Evolutionary conservation across 2,113 vertebrate species (phyloP).

Genomic region (Stigmatopora argus): DNA sequence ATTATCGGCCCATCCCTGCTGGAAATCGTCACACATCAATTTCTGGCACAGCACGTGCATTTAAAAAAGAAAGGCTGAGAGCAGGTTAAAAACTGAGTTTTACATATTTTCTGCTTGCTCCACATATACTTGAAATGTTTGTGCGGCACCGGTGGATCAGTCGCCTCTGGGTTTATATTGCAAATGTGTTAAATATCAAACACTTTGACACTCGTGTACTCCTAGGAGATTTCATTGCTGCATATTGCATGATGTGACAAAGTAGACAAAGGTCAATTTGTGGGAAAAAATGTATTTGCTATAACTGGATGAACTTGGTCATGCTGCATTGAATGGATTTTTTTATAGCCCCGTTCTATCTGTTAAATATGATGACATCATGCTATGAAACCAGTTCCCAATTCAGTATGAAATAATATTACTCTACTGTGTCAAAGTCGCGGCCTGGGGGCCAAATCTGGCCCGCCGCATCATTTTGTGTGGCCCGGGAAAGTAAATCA

Average conservation of each 20-base stretch:
- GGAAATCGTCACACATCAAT: slow-evolving; percentile 17
- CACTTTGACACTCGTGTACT: slow-evolving; percentile 10
- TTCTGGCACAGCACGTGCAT: slow-evolving; percentile 14
- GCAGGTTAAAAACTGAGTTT: slow-evolving; percentile 27
- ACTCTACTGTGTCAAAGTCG: background rate
- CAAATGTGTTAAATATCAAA: slow-evolving; percentile 34
- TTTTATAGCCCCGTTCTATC: background rate
- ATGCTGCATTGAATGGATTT: slow-evolving; percentile 5
- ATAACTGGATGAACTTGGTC: background rate
- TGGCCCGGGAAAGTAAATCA: no score
- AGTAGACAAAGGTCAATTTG: slow-evolving; percentile 18
- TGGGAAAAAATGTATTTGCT: background rate
- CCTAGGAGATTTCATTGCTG: background rate
- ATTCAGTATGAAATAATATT: slow-evolving; percentile 4
- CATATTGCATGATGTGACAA: slow-evolving; percentile 19
- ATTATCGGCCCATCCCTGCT: slow-evolving; percentile 5
- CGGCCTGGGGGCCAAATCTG: no score
- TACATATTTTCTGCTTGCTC: slow-evolving; percentile 14
- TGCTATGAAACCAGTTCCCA: slow-evolving; percentile 12
- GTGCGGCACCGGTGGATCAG: slow-evolving; percentile 17
- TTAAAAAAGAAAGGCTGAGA: slow-evolving; percentile 36
- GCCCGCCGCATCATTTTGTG: no score
- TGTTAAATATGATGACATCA: slow-evolving; percentile 10
- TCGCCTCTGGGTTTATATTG: background rate
- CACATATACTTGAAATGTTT: slow-evolving; percentile 23